Conservation (phyloP, 2,888 invertebrate genomes). For the Tetheella fluctuosa region DNA sequence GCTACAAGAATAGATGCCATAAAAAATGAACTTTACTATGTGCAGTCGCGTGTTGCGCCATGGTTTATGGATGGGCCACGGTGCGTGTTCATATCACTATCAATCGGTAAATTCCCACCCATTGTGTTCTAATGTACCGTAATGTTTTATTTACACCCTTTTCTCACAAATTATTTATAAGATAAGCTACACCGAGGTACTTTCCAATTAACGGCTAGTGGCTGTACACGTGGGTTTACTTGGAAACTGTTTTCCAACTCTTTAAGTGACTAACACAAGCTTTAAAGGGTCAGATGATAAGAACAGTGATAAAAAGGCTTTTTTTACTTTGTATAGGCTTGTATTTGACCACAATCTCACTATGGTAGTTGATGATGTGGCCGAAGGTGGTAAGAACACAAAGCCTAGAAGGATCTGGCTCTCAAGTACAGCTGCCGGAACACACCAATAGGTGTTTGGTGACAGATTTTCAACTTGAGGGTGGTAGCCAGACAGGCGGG, state of each 20-base stretch:
- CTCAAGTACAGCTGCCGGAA: too few relatives aligned
- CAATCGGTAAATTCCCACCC: conserved; percentile 28
- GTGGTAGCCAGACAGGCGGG: too few relatives aligned
- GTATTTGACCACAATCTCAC: too few relatives aligned
- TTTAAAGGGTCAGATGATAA: too few relatives aligned
- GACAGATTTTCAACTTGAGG: too few relatives aligned
- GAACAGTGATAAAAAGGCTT: too few relatives aligned
- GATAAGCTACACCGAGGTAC: background rate
- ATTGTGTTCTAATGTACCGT: conserved; percentile 35
- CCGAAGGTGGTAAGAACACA: too few relatives aligned
- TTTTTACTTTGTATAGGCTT: too few relatives aligned
- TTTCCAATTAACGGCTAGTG: conserved; percentile 2
- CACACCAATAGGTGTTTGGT: too few relatives aligned
- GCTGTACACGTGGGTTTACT: background rate
- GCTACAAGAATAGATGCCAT: background rate
- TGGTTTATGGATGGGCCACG: background rate
- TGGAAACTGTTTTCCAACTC: background rate
- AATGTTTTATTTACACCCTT: conserved; percentile 33
- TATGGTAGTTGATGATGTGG: too few relatives aligned
- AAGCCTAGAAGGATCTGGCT: too few relatives aligned
- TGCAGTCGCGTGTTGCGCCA: background rate
- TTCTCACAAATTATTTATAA: conserved; percentile 32
- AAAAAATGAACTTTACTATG: background rate
- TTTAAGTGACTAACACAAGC: too few relatives aligned
- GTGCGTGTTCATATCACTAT: conserved; percentile 6